Conservation (phyloP, 2,888 invertebrate species). For the Orthosia incerta region DNA sequence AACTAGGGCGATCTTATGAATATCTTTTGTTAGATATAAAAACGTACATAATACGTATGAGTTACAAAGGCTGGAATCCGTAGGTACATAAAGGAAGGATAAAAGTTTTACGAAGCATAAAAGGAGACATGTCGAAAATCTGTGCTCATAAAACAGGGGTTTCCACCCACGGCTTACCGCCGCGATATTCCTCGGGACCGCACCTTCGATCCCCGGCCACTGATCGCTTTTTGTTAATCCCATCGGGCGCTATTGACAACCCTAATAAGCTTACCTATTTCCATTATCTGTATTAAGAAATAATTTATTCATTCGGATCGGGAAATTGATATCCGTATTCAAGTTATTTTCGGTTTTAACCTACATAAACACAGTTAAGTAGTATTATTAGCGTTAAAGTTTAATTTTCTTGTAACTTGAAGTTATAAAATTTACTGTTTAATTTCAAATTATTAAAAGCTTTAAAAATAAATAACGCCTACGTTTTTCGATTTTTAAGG, state of each 20-base stretch:
- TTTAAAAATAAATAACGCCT: background rate
- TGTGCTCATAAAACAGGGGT: slow-evolving; percentile 79
- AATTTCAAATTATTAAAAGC: too few relatives aligned
- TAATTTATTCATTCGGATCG: slow-evolving; percentile 57
- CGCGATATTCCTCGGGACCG: slow-evolving; percentile 50
- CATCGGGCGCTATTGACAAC: slow-evolving; percentile 62
- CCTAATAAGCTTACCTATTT: slow-evolving; percentile 61
- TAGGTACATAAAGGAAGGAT: slow-evolving; percentile 76
- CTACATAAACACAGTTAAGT: slow-evolving; percentile 24
- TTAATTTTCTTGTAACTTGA: slow-evolving; percentile 22
- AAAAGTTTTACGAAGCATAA: slow-evolving; percentile 85
- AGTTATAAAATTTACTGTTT: background rate
- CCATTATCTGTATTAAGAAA: slow-evolving; percentile 59
- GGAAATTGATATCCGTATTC: slow-evolving; percentile 44
- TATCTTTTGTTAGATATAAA: slow-evolving; percentile 65
- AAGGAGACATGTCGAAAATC: slow-evolving; percentile 84
- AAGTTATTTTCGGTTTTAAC: slow-evolving; percentile 29
- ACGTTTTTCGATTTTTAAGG: background rate
- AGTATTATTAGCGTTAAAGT: slow-evolving; percentile 26
- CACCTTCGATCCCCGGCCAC: slow-evolving; percentile 45
- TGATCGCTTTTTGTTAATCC: slow-evolving; percentile 61
- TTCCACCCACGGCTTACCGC: slow-evolving; percentile 69
- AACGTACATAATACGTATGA: slow-evolving; percentile 66
- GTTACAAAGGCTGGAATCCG: slow-evolving; percentile 74
- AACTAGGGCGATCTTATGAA: slow-evolving; percentile 60